Conservation (phyloP, 1,140 invertebrate species). For the Leptinotarsa defecta region DNA sequence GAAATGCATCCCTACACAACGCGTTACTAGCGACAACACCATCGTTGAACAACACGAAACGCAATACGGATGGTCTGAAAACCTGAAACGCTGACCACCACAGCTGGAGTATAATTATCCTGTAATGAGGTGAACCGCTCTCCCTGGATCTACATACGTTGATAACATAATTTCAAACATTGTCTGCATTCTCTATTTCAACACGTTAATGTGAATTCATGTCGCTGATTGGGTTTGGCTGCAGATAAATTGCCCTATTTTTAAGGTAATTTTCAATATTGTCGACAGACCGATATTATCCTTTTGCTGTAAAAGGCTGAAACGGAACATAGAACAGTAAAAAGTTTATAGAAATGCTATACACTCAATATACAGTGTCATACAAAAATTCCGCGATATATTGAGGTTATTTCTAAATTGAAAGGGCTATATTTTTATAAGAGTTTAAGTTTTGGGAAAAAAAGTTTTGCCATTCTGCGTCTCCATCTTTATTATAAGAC, state of each 20-base stretch:
- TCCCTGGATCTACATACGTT: conserved; percentile 16
- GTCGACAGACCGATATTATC: background rate
- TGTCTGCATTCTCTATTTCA: conserved; percentile 15
- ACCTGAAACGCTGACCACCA: conserved; percentile 18
- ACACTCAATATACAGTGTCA: no score
- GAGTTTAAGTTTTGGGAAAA: no score
- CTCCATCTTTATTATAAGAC: no score
- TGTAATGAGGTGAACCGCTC: conserved; percentile 21
- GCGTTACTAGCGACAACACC: background rate
- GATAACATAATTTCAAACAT: conserved; percentile 17
- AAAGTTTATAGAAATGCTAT: no score
- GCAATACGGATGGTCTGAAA: background rate
- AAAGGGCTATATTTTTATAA: no score
- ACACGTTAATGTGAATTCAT: conserved; percentile 18
- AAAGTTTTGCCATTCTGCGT: no score
- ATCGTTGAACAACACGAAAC: background rate
- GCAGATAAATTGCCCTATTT: background rate
- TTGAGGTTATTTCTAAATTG: no score
- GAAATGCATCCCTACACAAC: no score
- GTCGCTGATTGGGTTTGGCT: background rate
- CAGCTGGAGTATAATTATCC: conserved; percentile 23
- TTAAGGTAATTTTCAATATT: background rate
- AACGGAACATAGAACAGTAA: no score
- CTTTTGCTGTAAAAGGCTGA: no score
- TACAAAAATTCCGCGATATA: no score